Base-by-base conservation (phyloP, 2,113 vertebrate genomes). In the Neogale vison region DNA sequence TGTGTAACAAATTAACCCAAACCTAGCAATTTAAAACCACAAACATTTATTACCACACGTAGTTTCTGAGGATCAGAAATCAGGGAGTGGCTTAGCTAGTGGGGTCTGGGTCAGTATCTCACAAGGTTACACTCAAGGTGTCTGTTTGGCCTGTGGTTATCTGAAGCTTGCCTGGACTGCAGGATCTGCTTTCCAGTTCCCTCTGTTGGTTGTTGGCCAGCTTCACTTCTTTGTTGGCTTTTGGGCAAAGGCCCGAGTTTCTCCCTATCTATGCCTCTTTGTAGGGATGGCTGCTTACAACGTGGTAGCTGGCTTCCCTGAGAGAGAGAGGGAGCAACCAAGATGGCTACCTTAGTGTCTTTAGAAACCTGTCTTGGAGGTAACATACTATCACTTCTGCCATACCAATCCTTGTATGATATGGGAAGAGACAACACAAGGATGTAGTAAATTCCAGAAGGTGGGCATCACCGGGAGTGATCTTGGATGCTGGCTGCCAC, bases 1-100 rank as follows among this genome's bases (percentile, higher is more conserved):
- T 96, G 7, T 71, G 57, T 81, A 91, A 65, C 82, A 86, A 71
- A 55, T 88, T 88, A 61, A 63, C 71, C 69, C 50, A 26, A 63
- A 42, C 6, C n/a, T 80, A 95, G 63, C 50, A 47, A 63, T 20
- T 50, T 67, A 92, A 81, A 93, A n/a, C 47, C 7, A 31, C 12
- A 10, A 83, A 31, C 24, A 10, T 83, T 67, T 61, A 80, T 86
- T 86, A 45, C 24, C 9, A 80, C 52, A n/a, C 4, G 1, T 57
- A 77, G n/a, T n/a, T 86, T 92, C 72, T 77, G 61, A 74, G 61
- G 34, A n/a, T 26, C 47, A 42, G 55, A 42, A 93, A 57, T 82
- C 8, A 39, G 52, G 88, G 59, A 15, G 20, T 21, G 34, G 9
- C 24, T 69, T 61, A 6, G 59, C n/a, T 39, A 34, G 90, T 55